phyloP scores from a whole-genome alignment of 1,140 invertebrate species.

The Trachelipus rathkii region DNA sequence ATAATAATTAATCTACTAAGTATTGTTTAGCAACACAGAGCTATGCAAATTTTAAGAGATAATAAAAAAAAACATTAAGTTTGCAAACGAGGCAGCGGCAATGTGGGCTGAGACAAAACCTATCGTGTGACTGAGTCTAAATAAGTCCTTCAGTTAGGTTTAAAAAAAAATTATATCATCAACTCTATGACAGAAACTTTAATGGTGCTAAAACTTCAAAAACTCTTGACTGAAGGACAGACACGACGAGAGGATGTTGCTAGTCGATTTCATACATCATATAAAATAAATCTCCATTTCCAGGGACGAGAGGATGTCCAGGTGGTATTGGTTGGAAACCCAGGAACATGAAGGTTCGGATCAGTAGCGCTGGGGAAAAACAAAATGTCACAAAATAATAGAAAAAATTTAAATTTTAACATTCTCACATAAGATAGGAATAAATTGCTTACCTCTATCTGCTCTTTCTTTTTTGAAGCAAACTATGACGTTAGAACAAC shows the following conservation, averaged over 20 bases:
- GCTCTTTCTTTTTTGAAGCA: constrained; percentile 77
- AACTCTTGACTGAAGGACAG: constrained; percentile 2
- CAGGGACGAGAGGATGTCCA: constrained; percentile 56
- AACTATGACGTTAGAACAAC: constrained; percentile 72
- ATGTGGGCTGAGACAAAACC: no score
- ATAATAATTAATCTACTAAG: no score
- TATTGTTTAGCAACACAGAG: no score
- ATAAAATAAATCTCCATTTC: neutral
- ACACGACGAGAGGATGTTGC: neutral
- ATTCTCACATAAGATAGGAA: neutral
- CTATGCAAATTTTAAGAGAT: no score
- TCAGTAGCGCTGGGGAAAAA: constrained; percentile 61
- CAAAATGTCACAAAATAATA: constrained; percentile 45
- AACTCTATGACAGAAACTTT: neutral
- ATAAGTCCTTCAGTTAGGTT: no score
- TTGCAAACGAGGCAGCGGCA: no score
- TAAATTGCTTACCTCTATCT: constrained; percentile 63
- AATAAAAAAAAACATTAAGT: no score
- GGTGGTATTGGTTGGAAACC: constrained; percentile 82
- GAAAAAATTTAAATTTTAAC: neutral
- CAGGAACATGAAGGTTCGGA: constrained; percentile 94
- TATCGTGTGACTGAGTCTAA: no score
- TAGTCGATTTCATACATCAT: constrained; percentile 10
- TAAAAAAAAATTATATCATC: no score
- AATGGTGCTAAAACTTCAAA: neutral